Percentiles rank a stretch among this genome's conserved stretches.
phyloP scores from a whole-genome alignment of 35 echinoderm and acorn worm species.

The Lytechinus variegatus region DNA sequence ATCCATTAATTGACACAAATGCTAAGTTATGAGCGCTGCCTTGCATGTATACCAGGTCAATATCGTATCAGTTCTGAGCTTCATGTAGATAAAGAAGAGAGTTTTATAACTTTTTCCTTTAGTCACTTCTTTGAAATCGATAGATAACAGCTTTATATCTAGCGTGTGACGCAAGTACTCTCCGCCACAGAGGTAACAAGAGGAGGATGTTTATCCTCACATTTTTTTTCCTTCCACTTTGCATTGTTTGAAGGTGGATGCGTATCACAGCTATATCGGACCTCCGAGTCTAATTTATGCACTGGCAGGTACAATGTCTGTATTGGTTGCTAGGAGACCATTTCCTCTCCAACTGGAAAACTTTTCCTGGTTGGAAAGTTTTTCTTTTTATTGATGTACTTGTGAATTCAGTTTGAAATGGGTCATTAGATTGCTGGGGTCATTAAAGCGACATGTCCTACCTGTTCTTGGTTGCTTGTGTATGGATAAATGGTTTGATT shows the following conservation, averaged over 20 bases:
- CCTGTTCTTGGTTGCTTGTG: not conserved
- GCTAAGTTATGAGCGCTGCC: not conserved
- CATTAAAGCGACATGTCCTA: not conserved
- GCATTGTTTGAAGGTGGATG: slow-evolving; percentile 9
- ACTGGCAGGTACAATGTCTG: not conserved
- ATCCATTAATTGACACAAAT: not conserved
- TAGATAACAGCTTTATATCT: not conserved
- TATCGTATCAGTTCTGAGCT: not conserved
- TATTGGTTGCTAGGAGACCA: not conserved
- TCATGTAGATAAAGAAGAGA: not conserved
- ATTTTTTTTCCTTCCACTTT: not conserved
- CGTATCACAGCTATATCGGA: not conserved
- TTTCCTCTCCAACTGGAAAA: not conserved
- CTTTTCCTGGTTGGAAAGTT: not conserved
- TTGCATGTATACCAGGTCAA: not conserved
- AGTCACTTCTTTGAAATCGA: not conserved
- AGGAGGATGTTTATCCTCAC: not conserved
- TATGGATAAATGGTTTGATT: not conserved
- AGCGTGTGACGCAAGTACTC: not conserved
- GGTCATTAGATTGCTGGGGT: not conserved
- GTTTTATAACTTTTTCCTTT: not conserved
- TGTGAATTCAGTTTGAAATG: not conserved
- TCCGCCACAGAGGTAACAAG: not conserved
- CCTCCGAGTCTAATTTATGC: not conserved
- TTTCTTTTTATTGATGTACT: not conserved